Evolutionary conservation across 2,797 vertebrate species (phyloP).

Genomic region (Bovichtus diacanthus): DNA sequence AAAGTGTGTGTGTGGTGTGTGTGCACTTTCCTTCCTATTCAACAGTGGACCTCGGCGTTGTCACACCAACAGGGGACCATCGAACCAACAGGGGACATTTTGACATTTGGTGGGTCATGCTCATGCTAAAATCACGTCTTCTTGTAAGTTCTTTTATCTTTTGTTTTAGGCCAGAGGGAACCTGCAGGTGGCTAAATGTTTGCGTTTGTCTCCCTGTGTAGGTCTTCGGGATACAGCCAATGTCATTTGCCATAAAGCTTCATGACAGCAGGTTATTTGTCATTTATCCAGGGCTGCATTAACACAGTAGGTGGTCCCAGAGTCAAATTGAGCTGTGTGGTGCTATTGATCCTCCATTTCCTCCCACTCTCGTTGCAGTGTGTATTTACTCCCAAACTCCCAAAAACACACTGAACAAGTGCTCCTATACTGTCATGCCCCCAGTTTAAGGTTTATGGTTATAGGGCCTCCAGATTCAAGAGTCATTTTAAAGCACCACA

Average conservation of each 20-base stretch:
- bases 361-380: neutral
- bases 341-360: neutral
- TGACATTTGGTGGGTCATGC: too few species aligned
- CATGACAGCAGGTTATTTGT: neutral
- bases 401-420: neutral
- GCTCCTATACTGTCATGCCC: neutral
- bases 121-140: too few species aligned
- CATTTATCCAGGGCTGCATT: neutral
- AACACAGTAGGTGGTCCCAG: neutral
- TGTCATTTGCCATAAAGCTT: neutral
- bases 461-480: too few species aligned
- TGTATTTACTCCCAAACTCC: neutral
- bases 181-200: too few species aligned
- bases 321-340: neutral
- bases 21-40: neutral
- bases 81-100: too few species aligned
- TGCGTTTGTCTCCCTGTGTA: neutral
- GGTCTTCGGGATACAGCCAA: neutral
- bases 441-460: too few species aligned
- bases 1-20: slow-evolving; percentile 29
- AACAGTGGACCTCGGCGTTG: too few species aligned
- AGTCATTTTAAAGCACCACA: too few species aligned
- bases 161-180: too few species aligned
- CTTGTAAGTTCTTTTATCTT: too few species aligned
- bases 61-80: neutral